These are phyloP conservation scores for Nomada hirtipes DNA, from an alignment of 2,888 invertebrate genomes.

Conservation along the genomic window DNA sequence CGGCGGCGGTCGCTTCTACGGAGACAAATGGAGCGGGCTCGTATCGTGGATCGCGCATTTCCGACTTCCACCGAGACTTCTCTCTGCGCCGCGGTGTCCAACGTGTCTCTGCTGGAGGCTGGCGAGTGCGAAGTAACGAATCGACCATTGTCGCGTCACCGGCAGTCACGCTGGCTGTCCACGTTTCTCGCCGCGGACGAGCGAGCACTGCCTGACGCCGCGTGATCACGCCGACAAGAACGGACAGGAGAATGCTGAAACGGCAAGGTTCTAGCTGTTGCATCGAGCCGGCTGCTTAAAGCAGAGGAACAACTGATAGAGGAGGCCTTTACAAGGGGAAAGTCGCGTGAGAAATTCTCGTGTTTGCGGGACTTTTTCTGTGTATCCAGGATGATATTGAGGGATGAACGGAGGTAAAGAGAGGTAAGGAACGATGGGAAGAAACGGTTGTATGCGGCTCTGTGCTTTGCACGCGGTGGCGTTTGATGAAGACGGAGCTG, in stretches of 20 bases:
- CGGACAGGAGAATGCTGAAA: conserved; percentile 54
- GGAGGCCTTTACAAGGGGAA: conserved; percentile 18
- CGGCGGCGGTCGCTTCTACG: conserved; percentile 64
- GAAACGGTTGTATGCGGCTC: not conserved
- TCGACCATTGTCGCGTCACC: conserved; percentile 71
- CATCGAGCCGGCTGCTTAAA: not conserved
- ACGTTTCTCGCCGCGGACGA: conserved; percentile 39
- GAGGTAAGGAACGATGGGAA: not conserved
- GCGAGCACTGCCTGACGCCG: conserved; percentile 33
- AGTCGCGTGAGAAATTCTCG: conserved; percentile 38
- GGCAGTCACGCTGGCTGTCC: conserved; percentile 37
- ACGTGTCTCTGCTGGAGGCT: conserved; percentile 40
- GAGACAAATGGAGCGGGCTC: conserved; percentile 72
- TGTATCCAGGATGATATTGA: conserved; percentile 4
- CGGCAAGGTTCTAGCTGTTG: conserved; percentile 18
- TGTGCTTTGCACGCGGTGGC: not conserved
- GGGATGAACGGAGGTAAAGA: not conserved
- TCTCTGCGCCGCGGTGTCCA: conserved; percentile 23
- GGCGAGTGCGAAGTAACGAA: conserved; percentile 68
- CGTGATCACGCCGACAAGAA: conserved; percentile 49
- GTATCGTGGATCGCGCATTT: conserved; percentile 57
- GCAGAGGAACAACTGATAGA: conserved; percentile 15
- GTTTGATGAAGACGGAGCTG: not conserved
- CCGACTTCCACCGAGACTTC: conserved; percentile 36
- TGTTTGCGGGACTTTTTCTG: conserved; percentile 6